phyloP scores from a whole-genome alignment of 1,140 invertebrate species.

The Drosophila quadrilineata region DNA sequence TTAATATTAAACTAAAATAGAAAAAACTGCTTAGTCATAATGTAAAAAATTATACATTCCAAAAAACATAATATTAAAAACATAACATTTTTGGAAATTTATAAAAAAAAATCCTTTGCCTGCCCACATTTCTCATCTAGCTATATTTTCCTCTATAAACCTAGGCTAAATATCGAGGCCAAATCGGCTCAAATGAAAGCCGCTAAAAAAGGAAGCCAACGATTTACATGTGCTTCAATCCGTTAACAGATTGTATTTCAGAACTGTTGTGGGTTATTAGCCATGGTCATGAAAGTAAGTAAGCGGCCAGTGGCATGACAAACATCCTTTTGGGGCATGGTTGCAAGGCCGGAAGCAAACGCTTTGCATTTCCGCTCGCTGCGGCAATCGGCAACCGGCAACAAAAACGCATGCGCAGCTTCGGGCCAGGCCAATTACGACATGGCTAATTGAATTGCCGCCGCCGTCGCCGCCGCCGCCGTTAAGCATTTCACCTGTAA shows the following conservation, averaged over 20 bases:
- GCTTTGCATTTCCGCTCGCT: constrained; percentile 42
- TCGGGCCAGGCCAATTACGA: constrained; percentile 15
- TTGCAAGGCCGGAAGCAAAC: constrained; percentile 25
- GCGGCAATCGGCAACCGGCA: too few species aligned
- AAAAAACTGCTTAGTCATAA: too few species aligned
- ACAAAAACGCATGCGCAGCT: constrained; percentile 1
- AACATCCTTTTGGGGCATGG: too few species aligned
- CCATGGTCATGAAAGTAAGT: not conserved
- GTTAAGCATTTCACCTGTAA: constrained; percentile 22
- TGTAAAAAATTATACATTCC: too few species aligned
- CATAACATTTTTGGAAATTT: too few species aligned
- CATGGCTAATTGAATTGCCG: constrained; percentile 33
- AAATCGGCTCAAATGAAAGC: constrained; percentile 12
- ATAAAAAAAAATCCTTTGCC: too few species aligned
- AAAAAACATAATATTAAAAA: too few species aligned
- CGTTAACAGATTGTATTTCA: constrained; percentile 9
- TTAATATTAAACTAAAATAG: too few species aligned
- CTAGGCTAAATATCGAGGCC: too few species aligned
- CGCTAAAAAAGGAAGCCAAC: constrained; percentile 6
- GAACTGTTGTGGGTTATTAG: not conserved
- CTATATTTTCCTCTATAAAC: too few species aligned
- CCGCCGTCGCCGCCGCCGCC: too few species aligned
- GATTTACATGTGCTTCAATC: constrained; percentile 16
- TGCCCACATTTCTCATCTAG: too few species aligned
- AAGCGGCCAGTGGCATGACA: constrained; percentile 34